phyloP scores from a whole-genome alignment of 2,797 vertebrate species.

The Pyrrhura leucotis region DNA sequence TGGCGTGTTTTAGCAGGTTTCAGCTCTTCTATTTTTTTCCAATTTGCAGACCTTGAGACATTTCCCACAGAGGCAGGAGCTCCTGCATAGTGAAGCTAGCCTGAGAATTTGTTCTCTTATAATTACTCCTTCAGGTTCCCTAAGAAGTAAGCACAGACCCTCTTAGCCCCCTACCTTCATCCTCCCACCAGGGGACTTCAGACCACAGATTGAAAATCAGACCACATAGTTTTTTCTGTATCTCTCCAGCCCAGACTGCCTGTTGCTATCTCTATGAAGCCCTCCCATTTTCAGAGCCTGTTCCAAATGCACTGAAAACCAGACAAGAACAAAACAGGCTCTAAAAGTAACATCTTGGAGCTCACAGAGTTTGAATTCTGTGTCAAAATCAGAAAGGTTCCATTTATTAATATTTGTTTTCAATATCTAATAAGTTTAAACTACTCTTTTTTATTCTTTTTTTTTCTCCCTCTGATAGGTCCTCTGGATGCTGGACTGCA shows the following conservation, averaged over 20 bases:
- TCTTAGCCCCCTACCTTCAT: background rate
- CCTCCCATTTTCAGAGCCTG: background rate
- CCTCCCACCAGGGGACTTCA: background rate
- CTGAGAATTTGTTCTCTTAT: background rate
- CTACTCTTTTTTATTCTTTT: background rate
- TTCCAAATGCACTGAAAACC: constrained; percentile 28
- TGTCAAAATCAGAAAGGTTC: constrained; percentile 35
- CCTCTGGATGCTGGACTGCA: background rate
- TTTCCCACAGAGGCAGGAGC: background rate
- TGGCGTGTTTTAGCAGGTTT: background rate
- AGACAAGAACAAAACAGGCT: constrained; percentile 38
- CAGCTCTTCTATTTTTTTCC: background rate
- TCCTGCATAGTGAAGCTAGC: background rate
- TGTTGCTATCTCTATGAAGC: background rate
- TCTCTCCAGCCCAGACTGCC: background rate
- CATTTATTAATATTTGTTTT: background rate
- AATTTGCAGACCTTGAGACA: background rate
- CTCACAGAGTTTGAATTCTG: background rate
- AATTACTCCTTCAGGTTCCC: background rate
- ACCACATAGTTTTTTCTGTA: background rate
- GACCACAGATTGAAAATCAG: background rate
- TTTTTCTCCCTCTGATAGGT: background rate
- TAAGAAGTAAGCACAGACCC: background rate
- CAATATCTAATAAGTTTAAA: background rate
- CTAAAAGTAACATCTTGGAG: background rate